Evolutionary conservation across 2,113 vertebrate genomes (phyloP).

Genomic region (Microtus montanus): DNA sequence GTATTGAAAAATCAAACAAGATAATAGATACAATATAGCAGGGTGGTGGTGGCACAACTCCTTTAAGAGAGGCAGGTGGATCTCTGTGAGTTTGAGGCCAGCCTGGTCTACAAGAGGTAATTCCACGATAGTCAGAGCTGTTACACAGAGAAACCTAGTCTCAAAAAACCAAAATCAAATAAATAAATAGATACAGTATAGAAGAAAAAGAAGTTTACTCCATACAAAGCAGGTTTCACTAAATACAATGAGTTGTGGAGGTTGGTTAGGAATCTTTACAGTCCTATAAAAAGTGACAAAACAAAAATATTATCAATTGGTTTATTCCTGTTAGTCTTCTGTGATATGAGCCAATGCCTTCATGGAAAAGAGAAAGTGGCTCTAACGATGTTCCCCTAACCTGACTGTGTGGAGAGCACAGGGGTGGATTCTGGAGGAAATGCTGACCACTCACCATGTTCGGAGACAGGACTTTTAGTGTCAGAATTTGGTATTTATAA

Average conservation of each 20-base stretch:
- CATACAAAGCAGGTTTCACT: background rate
- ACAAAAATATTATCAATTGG: background rate
- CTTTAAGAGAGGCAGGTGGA: no score
- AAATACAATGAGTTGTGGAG: background rate
- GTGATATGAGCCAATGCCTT: background rate
- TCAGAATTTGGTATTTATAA: background rate
- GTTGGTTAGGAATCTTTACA: background rate
- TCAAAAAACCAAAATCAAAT: no score
- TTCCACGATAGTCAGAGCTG: no score
- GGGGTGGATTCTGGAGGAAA: background rate
- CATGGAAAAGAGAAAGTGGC: background rate
- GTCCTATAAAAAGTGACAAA: background rate
- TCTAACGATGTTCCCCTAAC: background rate
- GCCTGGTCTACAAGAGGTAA: no score
- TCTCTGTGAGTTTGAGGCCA: no score
- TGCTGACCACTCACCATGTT: background rate
- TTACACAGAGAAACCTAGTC: no score
- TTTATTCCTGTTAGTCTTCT: background rate
- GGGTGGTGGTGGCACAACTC: no score
- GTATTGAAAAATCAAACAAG: conserved; percentile 32
- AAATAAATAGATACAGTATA: background rate
- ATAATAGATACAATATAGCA: background rate
- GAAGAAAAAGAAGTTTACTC: background rate
- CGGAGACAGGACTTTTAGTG: background rate
- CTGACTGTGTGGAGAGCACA: background rate